phyloP scores from a whole-genome alignment of 2,113 vertebrate species.

The Gopherus evgoodei region DNA sequence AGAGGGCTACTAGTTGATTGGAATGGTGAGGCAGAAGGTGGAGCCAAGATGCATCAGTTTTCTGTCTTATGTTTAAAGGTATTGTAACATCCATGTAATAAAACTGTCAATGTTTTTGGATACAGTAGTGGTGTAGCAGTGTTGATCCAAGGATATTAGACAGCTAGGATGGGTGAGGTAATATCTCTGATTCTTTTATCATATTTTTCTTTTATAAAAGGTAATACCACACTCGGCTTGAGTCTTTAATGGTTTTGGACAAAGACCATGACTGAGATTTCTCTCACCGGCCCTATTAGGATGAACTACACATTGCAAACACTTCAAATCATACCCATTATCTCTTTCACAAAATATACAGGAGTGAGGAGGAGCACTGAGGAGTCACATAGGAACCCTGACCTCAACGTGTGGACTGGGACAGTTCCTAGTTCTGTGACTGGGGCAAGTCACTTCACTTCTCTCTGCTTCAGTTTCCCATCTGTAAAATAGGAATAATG shows the following conservation, averaged over 20 bases:
- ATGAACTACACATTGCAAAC: not conserved
- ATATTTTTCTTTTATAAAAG: too few relatives aligned
- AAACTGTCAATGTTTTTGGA: too few relatives aligned
- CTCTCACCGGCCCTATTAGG: not conserved
- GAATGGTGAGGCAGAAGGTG: not conserved
- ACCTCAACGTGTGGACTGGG: not conserved
- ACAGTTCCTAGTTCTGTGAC: not conserved
- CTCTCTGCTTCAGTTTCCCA: not conserved
- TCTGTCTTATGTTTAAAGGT: not conserved
- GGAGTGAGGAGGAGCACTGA: not conserved
- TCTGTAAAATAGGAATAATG: not conserved
- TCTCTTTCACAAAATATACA: too few relatives aligned
- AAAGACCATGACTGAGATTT: not conserved
- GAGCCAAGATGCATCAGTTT: not conserved
- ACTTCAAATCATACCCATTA: not conserved
- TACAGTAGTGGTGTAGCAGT: too few relatives aligned
- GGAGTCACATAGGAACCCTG: not conserved
- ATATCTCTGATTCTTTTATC: too few relatives aligned
- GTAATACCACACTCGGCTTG: too few relatives aligned
- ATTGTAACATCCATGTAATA: too few relatives aligned
- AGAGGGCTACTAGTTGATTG: not conserved
- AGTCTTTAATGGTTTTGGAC: too few relatives aligned
- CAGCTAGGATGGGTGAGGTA: too few relatives aligned
- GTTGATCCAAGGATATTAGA: too few relatives aligned
- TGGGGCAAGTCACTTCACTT: not conserved